A percentile compares a stretch with the other conserved stretches of the same genome.
Evolutionary conservation across 2,888 invertebrate genomes (phyloP).

Genomic region (Lacanobia oleracea): DNA sequence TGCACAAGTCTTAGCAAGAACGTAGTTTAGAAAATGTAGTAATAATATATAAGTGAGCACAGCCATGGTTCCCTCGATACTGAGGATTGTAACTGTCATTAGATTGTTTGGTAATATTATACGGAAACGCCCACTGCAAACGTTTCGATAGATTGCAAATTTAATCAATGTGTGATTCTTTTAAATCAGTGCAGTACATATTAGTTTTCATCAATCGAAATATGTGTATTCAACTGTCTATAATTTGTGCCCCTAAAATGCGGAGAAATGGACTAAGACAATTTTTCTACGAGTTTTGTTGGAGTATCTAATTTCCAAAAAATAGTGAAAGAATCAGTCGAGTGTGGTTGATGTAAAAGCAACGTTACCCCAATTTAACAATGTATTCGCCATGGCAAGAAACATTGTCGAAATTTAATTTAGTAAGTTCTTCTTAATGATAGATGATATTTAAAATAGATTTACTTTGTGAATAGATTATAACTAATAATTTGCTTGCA

Average conservation of each 20-base stretch:
- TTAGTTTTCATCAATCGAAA: neutral
- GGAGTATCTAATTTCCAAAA: neutral
- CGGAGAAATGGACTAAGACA: neutral
- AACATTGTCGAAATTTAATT: no score
- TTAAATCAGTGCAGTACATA: neutral
- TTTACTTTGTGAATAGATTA: no score
- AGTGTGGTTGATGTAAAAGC: neutral
- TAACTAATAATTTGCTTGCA: no score
- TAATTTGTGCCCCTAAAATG: no score
- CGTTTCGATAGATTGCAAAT: neutral
- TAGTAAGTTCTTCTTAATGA: no score
- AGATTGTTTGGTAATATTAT: conserved; percentile 11
- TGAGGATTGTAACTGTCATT: neutral
- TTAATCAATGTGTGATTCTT: neutral
- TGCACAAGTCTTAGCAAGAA: conserved; percentile 18
- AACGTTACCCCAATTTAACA: neutral
- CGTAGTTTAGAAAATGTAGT: conserved; percentile 9
- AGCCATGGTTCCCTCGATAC: conserved; percentile 41
- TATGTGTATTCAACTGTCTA: neutral
- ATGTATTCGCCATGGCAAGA: no score
- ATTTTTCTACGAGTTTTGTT: neutral
- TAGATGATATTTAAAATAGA: no score
- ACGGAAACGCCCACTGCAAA: conserved; percentile 44
- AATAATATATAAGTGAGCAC: conserved; percentile 33
- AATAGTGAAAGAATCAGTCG: neutral